Evolutionary conservation across 2,888 invertebrate genomes (phyloP), one percentile per base, ranked within the genome.

Genomic region (Dexiosoma caninum): DNA sequence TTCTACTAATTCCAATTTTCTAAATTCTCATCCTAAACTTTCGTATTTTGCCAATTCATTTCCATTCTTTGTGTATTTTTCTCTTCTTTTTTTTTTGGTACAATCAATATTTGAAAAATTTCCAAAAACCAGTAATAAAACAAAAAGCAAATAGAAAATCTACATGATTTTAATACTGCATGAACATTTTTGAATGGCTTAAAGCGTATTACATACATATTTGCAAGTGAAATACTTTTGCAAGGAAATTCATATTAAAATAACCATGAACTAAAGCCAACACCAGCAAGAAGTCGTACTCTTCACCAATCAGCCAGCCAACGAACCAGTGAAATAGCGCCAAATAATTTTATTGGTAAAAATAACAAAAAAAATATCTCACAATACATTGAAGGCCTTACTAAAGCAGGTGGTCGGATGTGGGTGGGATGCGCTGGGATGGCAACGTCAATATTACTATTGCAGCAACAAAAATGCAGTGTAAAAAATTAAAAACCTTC

Each of bases 101-200:
- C 55, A 78, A 78, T 74, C 72, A 78, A 72, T 74, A 74, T 62
- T 78, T 74, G 67, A 69, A 69, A 62, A n/a, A 40, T 46, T 62
- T 69, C 72, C 67, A 78, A 78, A 62, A 72, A 46, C 37, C 51
- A 51, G 57, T 59, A 70, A 40, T 19, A 9, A 40, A 51, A 37
- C 27, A 27, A 40, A 49, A 75, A 51, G 46, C 55, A 14, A n/a
- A 8, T 12, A 7, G 55, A 16, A 37, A 49, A 75, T 49, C 37
- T 35, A 16, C 49, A 70, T 64, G 40, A 35, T 42, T 66, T 62
- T 64, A 37, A 55, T 46, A 44, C 35, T 51, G 40, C 30, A 42
- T 16, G 21, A 67, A 8, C 12, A 23, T 16, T 42, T 55, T 66
- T 46, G 14, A 42, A 60, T 42, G 35, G 60, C 62, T 72, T 16